phyloP scores from a whole-genome alignment of 2,888 invertebrate species.

The Drosophila kuntzei region DNA sequence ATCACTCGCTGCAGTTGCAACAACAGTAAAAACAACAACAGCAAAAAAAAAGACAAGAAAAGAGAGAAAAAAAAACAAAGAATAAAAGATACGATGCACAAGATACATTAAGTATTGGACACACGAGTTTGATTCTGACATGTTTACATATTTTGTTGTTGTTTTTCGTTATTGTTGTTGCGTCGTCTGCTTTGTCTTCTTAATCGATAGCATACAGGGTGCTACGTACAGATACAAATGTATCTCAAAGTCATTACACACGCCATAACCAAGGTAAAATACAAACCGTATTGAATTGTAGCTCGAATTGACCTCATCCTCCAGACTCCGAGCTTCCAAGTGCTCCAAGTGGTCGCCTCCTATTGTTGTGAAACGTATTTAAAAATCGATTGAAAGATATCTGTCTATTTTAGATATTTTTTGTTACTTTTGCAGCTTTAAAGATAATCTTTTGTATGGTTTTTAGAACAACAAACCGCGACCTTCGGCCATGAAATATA shows the following conservation, averaged over 20 bases:
- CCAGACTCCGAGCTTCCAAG: slow-evolving; percentile 20
- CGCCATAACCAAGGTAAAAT: slow-evolving; percentile 26
- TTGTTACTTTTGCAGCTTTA: slow-evolving; percentile 27
- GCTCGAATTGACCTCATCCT: slow-evolving; percentile 52
- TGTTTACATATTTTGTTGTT: slow-evolving; percentile 64
- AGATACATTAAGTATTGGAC: slow-evolving; percentile 76
- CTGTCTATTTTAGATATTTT: slow-evolving; percentile 25
- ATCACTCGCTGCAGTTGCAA: slow-evolving; percentile 52
- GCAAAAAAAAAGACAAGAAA: slow-evolving; percentile 8
- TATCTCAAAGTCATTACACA: slow-evolving; percentile 47
- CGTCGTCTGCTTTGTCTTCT: slow-evolving; percentile 44
- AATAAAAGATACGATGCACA: slow-evolving; percentile 60
- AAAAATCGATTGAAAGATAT: slow-evolving; percentile 66
- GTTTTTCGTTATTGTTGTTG: slow-evolving; percentile 6
- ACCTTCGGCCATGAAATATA: slow-evolving; percentile 40
- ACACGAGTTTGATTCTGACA: slow-evolving; percentile 69
- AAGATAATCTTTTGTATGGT: slow-evolving; percentile 64
- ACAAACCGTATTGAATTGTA: slow-evolving; percentile 3
- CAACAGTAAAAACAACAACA: slow-evolving; percentile 9
- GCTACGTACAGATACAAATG: slow-evolving; percentile 46
- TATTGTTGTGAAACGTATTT: slow-evolving; percentile 36
- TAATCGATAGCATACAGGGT: slow-evolving; percentile 76
- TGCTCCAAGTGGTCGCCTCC: slow-evolving; percentile 25
- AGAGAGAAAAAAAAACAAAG: slow-evolving; percentile 18
- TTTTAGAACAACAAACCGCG: slow-evolving; percentile 32